A percentile compares a stretch with the other conserved stretches of the same genome.
Evolutionary conservation across 2,797 vertebrate genomes (phyloP).

Genomic region (Bovichtus variegatus): DNA sequence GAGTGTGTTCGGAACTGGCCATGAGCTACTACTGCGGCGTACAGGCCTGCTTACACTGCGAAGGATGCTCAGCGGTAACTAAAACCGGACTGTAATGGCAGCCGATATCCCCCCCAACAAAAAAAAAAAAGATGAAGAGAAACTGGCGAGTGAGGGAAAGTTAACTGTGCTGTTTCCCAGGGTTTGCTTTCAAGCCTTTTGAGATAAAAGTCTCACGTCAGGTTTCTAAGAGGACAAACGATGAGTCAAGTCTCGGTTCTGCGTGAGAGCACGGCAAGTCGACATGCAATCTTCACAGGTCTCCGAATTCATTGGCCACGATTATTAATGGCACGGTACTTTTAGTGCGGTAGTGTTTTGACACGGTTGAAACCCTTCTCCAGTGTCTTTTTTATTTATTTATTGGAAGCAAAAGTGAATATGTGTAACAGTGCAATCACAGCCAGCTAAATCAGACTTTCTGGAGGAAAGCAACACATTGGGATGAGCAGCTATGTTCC

Average conservation of each 20-base stretch:
- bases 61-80: conserved; percentile 30
- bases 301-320: neutral
- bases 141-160: neutral
- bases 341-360: too few relatives aligned
- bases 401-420: neutral
- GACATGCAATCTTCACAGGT: conserved; percentile 3
- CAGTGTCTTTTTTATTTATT: too few relatives aligned
- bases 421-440: neutral
- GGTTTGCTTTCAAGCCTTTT: conserved; percentile 15
- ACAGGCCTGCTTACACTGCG: neutral
- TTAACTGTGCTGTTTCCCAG: conserved; percentile 11
- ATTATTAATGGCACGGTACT: neutral
- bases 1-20: neutral
- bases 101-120: neutral
- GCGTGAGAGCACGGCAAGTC: neutral
- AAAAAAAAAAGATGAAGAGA: conserved; percentile 17
- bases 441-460: neutral
- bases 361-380: too few relatives aligned
- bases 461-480: neutral
- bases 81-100: conserved; percentile 11
- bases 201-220: neutral
- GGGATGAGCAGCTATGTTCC: neutral
- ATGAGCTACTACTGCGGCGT: neutral
- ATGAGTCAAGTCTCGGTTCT: neutral
- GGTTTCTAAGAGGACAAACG: conserved; percentile 10